Percentiles rank a stretch among this genome's conserved stretches.
These are phyloP conservation scores for Fratercula arctica DNA, from an alignment of 2,797 vertebrate genomes.

Conservation along the genomic window DNA sequence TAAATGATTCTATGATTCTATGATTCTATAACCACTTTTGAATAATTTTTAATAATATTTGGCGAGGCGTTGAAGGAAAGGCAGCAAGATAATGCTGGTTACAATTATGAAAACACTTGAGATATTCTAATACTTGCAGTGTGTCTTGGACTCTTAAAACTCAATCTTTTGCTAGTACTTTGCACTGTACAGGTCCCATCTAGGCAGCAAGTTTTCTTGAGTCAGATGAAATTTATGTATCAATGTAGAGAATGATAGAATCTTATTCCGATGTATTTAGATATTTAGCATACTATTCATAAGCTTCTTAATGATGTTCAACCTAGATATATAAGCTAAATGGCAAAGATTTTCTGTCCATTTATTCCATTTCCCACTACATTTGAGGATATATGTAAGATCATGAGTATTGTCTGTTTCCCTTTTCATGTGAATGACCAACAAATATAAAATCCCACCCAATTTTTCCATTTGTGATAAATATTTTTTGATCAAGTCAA, in stretches of 20 bases:
- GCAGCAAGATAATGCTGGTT: neutral
- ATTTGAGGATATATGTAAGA: neutral
- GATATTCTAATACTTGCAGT: neutral
- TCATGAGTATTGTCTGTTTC: neutral
- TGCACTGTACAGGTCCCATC: neutral
- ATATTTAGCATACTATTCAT: neutral
- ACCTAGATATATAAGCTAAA: neutral
- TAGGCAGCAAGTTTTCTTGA: neutral
- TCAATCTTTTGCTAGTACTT: neutral
- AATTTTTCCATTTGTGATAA: neutral
- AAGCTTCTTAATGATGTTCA: neutral
- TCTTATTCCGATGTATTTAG: neutral
- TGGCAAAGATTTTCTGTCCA: neutral
- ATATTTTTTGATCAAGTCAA: neutral
- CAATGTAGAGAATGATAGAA: neutral
- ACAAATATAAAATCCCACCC: neutral
- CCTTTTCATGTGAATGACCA: neutral
- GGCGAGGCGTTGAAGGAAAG: neutral
- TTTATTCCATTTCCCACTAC: neutral
- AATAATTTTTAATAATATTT: neutral
- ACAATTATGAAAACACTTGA: neutral
- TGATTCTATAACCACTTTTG: neutral
- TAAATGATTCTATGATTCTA: neutral
- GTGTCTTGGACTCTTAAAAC: neutral
- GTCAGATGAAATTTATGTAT: neutral